Evolutionary conservation across 2,797 vertebrate genomes (phyloP), one percentile per base, ranked within the genome.

Genomic region (Atherinosoma microstoma): DNA sequence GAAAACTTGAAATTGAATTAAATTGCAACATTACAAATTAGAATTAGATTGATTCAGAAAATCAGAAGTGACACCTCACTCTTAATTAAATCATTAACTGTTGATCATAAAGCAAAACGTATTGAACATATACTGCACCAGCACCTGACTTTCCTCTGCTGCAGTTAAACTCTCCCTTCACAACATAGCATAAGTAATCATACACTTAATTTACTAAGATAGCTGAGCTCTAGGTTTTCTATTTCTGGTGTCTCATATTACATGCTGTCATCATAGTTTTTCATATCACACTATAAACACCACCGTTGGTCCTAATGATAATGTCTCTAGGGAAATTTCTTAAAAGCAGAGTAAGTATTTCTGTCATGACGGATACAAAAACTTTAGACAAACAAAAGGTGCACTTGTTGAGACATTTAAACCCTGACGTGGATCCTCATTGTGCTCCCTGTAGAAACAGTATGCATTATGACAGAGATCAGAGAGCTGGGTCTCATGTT

Each of bases 361-460:
- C 57, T 34, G 38, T 72, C 13, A 76, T 24, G 13, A 56, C 18
- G 7, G 51, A 12, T 8, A 1, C 45, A 75, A 47, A 76, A 40
- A 30, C 8, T 1, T 29, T 2, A 58, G 24, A 38, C 45, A 63
- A 59, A 42, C 3, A 27, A 63, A 51, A 45, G 2, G 29, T n/a
- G 13, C 2, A 10, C 10, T n/a, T 1, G 1, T 27, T 57, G 36
- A 59, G 1, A 73, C 54, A 38, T 45, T 35, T 45, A 66, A 40
- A 61, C 22, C 24, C 22, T 70, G 67, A 82, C 70, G 73, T 72
- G 74, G 53, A 84, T 20, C 58, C n/a, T n/a, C 2, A 69, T 34
- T 82, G 29, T 79, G 59, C 45, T 76, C 51, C 70, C 18, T 66
- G 18, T 12, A 65, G 38, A 27, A 27, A 73, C 61, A 45, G 67